Base-by-base conservation (phyloP, 2,888 invertebrate genomes). In the Lucinisca nassula region DNA sequence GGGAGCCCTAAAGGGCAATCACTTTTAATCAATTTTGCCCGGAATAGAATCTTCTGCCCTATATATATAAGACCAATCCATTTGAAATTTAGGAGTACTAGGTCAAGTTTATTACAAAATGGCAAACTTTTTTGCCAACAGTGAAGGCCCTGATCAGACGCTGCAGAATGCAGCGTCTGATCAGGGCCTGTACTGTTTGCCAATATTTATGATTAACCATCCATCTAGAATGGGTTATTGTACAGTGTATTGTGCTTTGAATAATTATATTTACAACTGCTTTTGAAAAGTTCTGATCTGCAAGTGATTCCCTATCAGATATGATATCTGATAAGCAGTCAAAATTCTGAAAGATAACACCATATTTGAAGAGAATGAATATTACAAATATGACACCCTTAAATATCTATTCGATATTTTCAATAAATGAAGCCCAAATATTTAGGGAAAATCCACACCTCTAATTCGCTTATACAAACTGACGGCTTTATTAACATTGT, bases 401-500 rank as follows among this genome's bases (percentile, higher is more conserved):
- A 58, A 58, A 27, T 58, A 58, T 58, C 58, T 58, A n/a, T 27
- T 27, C 27, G 4, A 58, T 58, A 58, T 27, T 58, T 58, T 58
- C 27, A 58, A 58, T 58, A 58, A 58, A 58, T 58, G 58, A 58
- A 27, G 27, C 58, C 24, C 58, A 58, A 58, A 58, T 58, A 58
- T 58, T 58, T 58, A 58, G 24, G 14, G 58, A 58, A 27, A 58
- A 58, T 58, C 58, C 24, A 58, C 58, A 58, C 58, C 58, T 58
- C 27, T 14, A 58, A 58, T 58, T 58, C 27, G 14, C 8, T 27
- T 21, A 3, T 58, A 58, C 58, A 58, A 58, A n/a, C 4, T 58
- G 58, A 58, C n/a, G n/a, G 58, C 58, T 58, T 58, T 58, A 58
- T 58, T 58, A 58, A 58, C 51, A n/a, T n/a, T 21, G 27, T 58